phyloP scores from a whole-genome alignment of 2,888 invertebrate genomes.

The Watsonalla binaria region DNA sequence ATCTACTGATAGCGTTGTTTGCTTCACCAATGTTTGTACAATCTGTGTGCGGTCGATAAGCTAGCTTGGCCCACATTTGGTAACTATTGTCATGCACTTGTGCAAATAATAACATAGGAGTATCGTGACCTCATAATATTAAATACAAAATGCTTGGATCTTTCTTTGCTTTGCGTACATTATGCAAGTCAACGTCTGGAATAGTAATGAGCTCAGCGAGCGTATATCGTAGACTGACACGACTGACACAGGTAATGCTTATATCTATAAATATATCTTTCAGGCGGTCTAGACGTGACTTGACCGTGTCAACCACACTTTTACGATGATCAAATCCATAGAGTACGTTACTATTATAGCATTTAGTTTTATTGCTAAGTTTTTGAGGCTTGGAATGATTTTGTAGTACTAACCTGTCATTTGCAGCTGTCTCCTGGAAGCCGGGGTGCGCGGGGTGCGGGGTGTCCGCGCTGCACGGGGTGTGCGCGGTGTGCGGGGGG shows the following conservation, averaged over 20 bases:
- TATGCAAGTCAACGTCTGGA: slow-evolving; percentile 30
- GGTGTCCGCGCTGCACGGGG: slow-evolving; percentile 58
- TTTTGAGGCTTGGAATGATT: not conserved
- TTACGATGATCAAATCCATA: not conserved
- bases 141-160: slow-evolving; percentile 23
- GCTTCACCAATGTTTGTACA: slow-evolving; percentile 15
- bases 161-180: slow-evolving; percentile 22
- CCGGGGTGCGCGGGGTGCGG: slow-evolving; percentile 67
- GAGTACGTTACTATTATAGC: not conserved
- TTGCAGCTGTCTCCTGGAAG: slow-evolving; percentile 72
- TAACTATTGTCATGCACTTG: slow-evolving; percentile 23
- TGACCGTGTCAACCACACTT: not conserved
- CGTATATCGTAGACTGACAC: not conserved
- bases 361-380: slow-evolving; percentile 3
- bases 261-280: slow-evolving; percentile 1
- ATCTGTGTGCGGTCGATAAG: slow-evolving; percentile 22
- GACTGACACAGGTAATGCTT: not conserved
- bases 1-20: slow-evolving; percentile 4
- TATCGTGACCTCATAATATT: slow-evolving; percentile 15
- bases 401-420: slow-evolving; percentile 65
- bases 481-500: slow-evolving; percentile 59
- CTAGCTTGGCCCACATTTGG: slow-evolving; percentile 18
- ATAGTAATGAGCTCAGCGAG: slow-evolving; percentile 25
- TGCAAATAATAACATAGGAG: slow-evolving; percentile 20
- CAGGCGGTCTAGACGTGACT: not conserved